These are phyloP conservation scores for Rhabdomys dilectus DNA, from an alignment of 2,113 vertebrate genomes.

Conservation along the genomic window DNA sequence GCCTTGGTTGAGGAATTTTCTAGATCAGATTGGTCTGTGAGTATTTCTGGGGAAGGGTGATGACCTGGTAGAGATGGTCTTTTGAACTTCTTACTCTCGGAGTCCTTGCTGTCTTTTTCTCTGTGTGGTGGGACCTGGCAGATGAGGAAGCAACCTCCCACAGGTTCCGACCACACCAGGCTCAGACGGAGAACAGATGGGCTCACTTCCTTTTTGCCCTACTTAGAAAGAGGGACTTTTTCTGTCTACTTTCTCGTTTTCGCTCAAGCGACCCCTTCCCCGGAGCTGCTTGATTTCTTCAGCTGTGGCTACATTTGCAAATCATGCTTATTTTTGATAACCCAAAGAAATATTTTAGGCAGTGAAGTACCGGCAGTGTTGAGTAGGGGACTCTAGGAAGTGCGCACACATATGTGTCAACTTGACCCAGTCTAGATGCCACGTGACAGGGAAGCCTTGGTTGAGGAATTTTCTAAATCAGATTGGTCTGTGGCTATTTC, in stretches of 20 bases:
- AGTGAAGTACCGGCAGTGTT: not conserved
- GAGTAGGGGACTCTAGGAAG: not conserved
- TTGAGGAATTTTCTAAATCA: not conserved
- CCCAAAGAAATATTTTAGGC: not conserved
- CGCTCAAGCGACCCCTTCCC: not conserved
- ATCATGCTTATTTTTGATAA: constrained; percentile 18
- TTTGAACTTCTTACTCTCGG: constrained; percentile 46
- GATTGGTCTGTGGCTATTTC: not conserved
- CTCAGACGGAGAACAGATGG: not conserved
- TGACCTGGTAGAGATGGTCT: constrained; percentile 1
- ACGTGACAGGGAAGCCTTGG: not conserved
- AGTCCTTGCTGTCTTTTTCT: constrained; percentile 55
- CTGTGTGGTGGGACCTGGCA: not conserved
- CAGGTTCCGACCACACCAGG: not conserved
- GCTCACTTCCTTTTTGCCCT: not conserved
- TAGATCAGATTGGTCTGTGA: not conserved
- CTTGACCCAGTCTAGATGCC: not conserved
- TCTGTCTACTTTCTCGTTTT: not conserved
- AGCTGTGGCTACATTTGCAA: not conserved
- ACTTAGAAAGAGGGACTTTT: not conserved
- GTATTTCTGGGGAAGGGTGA: not conserved
- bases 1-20: not conserved
- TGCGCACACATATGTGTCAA: too few relatives aligned
- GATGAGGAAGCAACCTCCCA: constrained; percentile 13
- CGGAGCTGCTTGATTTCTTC: not conserved